phyloP scores from a whole-genome alignment of 2,888 invertebrate species.

The Carcina quercana region DNA sequence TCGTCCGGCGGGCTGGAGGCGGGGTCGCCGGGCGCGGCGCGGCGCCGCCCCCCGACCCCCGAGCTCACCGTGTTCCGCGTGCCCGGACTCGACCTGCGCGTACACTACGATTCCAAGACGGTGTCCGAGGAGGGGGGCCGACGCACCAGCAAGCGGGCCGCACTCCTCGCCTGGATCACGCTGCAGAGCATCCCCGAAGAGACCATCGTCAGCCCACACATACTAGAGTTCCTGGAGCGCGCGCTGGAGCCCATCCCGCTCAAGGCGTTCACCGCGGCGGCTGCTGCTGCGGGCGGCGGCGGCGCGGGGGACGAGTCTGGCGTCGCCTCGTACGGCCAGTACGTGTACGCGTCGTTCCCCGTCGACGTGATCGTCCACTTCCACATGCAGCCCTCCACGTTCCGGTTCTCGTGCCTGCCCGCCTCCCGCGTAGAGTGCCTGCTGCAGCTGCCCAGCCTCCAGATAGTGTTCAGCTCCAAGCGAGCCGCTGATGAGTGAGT shows the following conservation, averaged over 20 bases:
- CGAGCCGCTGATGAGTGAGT: slow-evolving; percentile 84
- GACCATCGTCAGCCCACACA: slow-evolving; percentile 97
- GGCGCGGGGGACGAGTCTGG: slow-evolving; percentile 44
- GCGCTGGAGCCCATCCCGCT: slow-evolving; percentile 95
- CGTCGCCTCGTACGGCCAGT: slow-evolving; percentile 79
- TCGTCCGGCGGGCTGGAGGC: slow-evolving; percentile 64
- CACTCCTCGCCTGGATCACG: slow-evolving; percentile 95
- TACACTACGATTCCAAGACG: slow-evolving; percentile 88
- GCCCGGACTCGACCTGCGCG: slow-evolving; percentile 90
- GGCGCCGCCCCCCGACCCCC: slow-evolving; percentile 66
- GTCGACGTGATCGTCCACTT: slow-evolving; percentile 99
- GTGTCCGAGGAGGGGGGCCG: slow-evolving; percentile 77
- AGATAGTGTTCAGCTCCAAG: slow-evolving; percentile 97
- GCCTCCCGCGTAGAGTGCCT: slow-evolving; percentile 97
- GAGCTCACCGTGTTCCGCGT: slow-evolving; percentile 93
- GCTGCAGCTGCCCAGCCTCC: slow-evolving; percentile 95
- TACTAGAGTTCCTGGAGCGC: slow-evolving; percentile 97
- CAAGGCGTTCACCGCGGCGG: slow-evolving; percentile 59
- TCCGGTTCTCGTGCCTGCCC: slow-evolving; percentile 96
- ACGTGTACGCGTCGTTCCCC: slow-evolving; percentile 95
- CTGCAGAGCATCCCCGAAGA: slow-evolving; percentile 98
- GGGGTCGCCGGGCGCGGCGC: slow-evolving; percentile 29
- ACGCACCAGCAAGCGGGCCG: slow-evolving; percentile 87
- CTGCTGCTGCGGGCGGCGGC: slow-evolving; percentile 42
- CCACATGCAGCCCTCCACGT: slow-evolving; percentile 97